These are phyloP conservation scores for Danaus plexippus DNA, from an alignment of 1,140 invertebrate species.

Conservation along the genomic window DNA sequence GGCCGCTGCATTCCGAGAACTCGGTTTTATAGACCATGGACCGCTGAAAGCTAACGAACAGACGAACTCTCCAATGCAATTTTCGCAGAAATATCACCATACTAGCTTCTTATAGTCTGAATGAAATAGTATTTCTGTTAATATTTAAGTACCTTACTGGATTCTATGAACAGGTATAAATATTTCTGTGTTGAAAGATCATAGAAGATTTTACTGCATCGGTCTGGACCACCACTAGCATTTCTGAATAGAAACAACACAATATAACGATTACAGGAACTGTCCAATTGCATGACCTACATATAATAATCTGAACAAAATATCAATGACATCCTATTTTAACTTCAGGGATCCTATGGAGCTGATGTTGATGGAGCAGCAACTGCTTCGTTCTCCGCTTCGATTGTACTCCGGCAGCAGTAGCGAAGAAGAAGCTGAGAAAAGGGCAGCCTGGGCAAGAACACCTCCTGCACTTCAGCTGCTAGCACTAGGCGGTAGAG, in stretches of 20 bases:
- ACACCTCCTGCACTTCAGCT: constrained; percentile 59
- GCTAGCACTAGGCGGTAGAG: constrained; percentile 54
- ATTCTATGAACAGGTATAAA: constrained; percentile 8
- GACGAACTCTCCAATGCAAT: constrained; percentile 33
- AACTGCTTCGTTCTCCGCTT: constrained; percentile 62
- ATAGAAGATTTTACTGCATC: too few relatives aligned
- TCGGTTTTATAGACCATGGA: constrained; percentile 56
- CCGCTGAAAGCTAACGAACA: constrained; percentile 59
- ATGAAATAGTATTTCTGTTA: constrained; percentile 3
- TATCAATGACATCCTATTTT: constrained; percentile 18
- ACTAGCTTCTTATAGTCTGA: too few relatives aligned
- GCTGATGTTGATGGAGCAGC: constrained; percentile 70
- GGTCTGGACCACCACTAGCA: too few relatives aligned
- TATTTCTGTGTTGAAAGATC: too few relatives aligned
- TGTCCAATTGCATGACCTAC: too few relatives aligned
- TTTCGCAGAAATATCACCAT: constrained; percentile 43
- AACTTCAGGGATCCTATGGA: constrained; percentile 70
- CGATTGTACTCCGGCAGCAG: constrained; percentile 55
- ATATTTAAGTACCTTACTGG: constrained; percentile 28
- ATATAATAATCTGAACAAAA: constrained; percentile 1
- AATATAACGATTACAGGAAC: too few relatives aligned
- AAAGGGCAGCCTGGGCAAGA: constrained; percentile 60
- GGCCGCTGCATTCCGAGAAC: constrained; percentile 51
- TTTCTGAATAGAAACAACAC: too few relatives aligned
- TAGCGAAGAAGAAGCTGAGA: constrained; percentile 59